Percentiles rank a stretch among this genome's conserved stretches.
Conservation (phyloP, 2,113 vertebrate genomes). For the Egretta garzetta region DNA sequence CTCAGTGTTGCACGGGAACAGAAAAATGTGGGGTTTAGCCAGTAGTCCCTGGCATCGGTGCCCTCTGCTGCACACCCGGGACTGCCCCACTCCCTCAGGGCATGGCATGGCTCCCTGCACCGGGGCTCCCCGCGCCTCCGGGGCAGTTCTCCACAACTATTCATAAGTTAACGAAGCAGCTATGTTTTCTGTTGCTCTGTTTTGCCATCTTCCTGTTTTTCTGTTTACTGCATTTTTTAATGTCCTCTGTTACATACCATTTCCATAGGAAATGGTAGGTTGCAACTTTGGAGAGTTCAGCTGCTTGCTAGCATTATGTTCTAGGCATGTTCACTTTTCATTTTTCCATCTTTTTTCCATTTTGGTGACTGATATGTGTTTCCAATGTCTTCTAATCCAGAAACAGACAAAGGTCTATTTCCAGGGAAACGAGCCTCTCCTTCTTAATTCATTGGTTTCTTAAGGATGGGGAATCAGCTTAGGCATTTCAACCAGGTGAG, state of each 20-base stretch:
- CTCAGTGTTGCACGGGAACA: background rate
- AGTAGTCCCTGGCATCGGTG: background rate
- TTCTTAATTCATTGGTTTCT: background rate
- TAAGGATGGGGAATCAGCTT: background rate
- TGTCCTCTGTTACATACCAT: background rate
- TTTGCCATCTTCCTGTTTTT: background rate
- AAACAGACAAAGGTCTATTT: background rate
- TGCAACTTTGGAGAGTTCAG: background rate
- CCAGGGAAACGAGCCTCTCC: background rate
- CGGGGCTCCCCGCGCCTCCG: too few relatives aligned
- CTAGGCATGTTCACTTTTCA: background rate
- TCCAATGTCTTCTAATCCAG: background rate
- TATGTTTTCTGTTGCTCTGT: background rate
- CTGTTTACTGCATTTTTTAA: background rate
- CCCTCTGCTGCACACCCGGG: too few relatives aligned
- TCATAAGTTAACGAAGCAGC: background rate
- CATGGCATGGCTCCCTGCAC: too few relatives aligned
- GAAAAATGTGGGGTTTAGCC: background rate
- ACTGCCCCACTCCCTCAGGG: too few relatives aligned
- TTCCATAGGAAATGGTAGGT: background rate
- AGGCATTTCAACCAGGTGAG: background rate
- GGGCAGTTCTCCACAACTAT: background rate
- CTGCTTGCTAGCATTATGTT: background rate
- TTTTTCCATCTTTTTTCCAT: background rate
- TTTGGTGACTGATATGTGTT: background rate